Evolutionary conservation across 1,140 invertebrate species (phyloP), one percentile per base, ranked within the genome.

Genomic region (Scylla paramamosain): DNA sequence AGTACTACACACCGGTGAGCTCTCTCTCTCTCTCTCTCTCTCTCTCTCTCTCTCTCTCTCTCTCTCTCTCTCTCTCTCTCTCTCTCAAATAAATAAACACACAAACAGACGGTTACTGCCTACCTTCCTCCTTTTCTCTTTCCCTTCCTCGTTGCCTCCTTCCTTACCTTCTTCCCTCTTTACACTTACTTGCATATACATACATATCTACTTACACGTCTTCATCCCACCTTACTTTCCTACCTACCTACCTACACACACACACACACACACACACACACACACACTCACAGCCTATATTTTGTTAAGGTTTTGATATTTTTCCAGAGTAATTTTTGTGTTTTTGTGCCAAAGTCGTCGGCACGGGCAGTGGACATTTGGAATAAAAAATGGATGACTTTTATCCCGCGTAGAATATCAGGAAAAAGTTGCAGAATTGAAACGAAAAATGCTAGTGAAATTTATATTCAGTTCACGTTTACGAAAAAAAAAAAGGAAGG

Each of bases 361-460:
- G 67, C 67, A 77, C 67, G 67, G 67, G n/a, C 67, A 77, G 67
- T n/a, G 67, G 67, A 77, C 67, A 77, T 77, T 77, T 77, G 67
- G 67, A n/a, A 77, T 77, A 77, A 77, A 77, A 77, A 77, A 77
- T 77, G 67, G 67, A 77, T 77, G 67, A n/a, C 67, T 77, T 77
- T 77, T 77, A 77, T 77, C 67, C 67, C 1, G 25, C 67, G 67
- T 77, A 77, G 67, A 77, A 77, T 77, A 77, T 77, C 67, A n/a
- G 67, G 67, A 77, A 77, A 77, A 77, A 77, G 67, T 77, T n/a
- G 67, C 67, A n/a, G 67, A 25, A 77, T 77, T n/a, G 67, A 77
- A 77, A 77, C 67, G 67, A 77, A 77, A 77, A 77, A 77, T 77
- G 25, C n/a, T n/a, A 25, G 67, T 77, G 67, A 77, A 77, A 77